Percentiles rank a stretch among this genome's conserved stretches.
These are phyloP conservation scores for Amiota mariae DNA, from an alignment of 2,888 invertebrate species.

Conservation along the genomic window DNA sequence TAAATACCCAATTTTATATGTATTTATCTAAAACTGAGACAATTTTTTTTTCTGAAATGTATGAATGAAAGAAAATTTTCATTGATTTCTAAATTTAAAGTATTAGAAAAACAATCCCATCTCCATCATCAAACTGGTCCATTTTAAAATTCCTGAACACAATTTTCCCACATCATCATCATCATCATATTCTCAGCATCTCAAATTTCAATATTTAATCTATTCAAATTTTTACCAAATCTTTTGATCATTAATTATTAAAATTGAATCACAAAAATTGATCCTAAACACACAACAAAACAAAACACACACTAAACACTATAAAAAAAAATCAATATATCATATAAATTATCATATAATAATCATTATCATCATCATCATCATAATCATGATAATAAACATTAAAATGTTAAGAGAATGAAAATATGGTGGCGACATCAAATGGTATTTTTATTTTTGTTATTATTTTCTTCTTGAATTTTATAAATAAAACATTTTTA, in stretches of 20 bases:
- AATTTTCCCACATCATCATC: too few species aligned
- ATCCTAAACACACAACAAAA: slow-evolving; percentile 46
- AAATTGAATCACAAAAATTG: slow-evolving; percentile 50
- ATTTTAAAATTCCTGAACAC: too few species aligned
- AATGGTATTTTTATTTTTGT: neutral
- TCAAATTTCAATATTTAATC: neutral
- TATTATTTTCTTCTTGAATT: neutral
- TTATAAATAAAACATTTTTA: neutral
- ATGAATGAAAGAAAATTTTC: too few species aligned
- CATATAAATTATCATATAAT: too few species aligned
- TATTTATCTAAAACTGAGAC: too few species aligned
- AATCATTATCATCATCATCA: slow-evolving; percentile 32
- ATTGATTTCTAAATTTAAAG: too few species aligned
- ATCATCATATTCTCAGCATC: neutral
- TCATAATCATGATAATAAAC: slow-evolving; percentile 8
- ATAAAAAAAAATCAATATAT: slow-evolving; percentile 20
- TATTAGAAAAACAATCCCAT: too few species aligned
- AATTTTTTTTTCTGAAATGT: too few species aligned
- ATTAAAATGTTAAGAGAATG: too few species aligned
- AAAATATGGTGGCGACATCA: too few species aligned
- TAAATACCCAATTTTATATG: too few species aligned
- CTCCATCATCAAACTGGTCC: too few species aligned
- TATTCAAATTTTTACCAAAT: neutral
- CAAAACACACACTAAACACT: slow-evolving; percentile 29
- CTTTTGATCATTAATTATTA: slow-evolving; percentile 26